Evolutionary conservation across 2,113 vertebrate species (phyloP).

Genomic region (Oxyura jamaicensis): DNA sequence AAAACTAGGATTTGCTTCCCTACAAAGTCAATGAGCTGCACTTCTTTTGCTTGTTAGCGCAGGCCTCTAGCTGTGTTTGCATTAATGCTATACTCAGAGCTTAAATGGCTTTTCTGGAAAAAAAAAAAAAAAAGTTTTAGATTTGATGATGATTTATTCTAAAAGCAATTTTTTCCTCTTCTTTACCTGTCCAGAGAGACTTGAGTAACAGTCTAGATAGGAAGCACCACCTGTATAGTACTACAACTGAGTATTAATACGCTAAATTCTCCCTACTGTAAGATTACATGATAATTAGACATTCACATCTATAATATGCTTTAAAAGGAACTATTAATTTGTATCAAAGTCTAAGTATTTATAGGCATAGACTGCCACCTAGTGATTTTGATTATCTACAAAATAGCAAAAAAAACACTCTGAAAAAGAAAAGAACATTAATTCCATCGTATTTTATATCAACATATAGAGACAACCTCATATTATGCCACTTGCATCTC

Average conservation of each 20-base stretch:
- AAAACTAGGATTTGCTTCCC: neutral
- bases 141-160: neutral
- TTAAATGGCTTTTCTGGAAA: neutral
- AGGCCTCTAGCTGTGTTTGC: neutral
- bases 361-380: slow-evolving; percentile 69
- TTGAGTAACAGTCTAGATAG: neutral
- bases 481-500: neutral
- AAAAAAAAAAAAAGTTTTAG: neutral
- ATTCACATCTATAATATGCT: neutral
- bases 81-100: neutral
- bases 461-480: neutral
- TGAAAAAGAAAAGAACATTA: neutral
- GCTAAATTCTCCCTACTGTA: neutral
- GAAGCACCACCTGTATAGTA: neutral
- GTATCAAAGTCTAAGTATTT: neutral
- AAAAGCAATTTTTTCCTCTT: neutral
- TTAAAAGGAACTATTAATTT: neutral
- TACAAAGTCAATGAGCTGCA: neutral
- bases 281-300: neutral
- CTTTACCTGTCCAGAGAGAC: neutral
- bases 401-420: neutral
- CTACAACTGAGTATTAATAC: neutral
- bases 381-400: neutral
- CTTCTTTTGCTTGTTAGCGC: neutral
- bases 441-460: neutral